These are phyloP conservation scores for Chelonus insularis DNA, from an alignment of 1,140 invertebrate species.

Conservation along the genomic window DNA sequence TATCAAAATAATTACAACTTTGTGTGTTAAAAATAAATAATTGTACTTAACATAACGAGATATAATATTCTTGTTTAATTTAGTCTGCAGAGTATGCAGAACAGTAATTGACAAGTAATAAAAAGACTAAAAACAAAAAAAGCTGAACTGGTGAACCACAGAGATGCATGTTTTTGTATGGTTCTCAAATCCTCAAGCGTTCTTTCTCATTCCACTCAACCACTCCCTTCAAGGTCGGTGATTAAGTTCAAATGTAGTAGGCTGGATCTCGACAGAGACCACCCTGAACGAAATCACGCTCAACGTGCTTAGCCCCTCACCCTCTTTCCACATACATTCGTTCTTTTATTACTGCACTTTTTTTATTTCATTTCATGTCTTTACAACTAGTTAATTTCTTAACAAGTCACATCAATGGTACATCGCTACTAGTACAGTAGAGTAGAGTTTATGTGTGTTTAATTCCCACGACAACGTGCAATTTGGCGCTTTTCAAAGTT, in stretches of 20 bases:
- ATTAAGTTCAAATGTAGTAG: conserved; percentile 31
- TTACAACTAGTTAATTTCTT: neutral
- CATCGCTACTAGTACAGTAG: too few relatives aligned
- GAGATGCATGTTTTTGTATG: conserved; percentile 12
- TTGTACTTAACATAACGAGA: neutral
- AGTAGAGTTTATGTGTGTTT: neutral
- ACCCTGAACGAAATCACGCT: conserved; percentile 30
- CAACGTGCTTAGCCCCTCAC: conserved; percentile 10
- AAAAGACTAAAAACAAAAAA: conserved; percentile 6
- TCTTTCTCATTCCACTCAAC: conserved; percentile 1
- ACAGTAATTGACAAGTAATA: conserved; percentile 13
- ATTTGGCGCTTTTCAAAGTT: conserved; percentile 9
- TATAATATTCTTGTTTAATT: conserved; percentile 5
- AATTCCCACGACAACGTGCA: conserved; percentile 23
- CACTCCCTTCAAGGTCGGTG: conserved; percentile 30
- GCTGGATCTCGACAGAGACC: conserved; percentile 29
- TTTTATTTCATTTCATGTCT: conserved; percentile 8
- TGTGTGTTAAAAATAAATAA: too few relatives aligned
- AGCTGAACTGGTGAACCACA: conserved; percentile 13
- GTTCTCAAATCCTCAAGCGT: neutral
- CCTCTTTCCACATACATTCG: conserved; percentile 1
- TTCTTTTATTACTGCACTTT: neutral
- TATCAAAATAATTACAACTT: too few relatives aligned
- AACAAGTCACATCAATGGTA: too few relatives aligned
- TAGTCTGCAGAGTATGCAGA: neutral